phyloP scores from a whole-genome alignment of 2,113 vertebrate genomes.

The Hypomesus transpacificus region DNA sequence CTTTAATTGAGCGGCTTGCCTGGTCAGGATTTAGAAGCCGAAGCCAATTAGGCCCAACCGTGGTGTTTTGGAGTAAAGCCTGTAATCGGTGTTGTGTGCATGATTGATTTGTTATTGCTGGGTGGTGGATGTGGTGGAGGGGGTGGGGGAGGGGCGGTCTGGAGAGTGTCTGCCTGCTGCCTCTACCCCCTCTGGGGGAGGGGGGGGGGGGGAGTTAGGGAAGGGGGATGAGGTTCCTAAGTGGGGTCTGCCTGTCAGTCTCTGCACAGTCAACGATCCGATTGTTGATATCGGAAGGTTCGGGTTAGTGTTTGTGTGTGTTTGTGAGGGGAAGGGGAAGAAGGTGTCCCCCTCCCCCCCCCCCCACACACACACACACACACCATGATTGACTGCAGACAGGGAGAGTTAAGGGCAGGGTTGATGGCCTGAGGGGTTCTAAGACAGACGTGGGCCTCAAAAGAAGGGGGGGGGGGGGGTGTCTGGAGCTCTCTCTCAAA shows the following conservation, averaged over 20 bases:
- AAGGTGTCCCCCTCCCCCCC: too few species aligned
- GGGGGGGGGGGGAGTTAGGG: background rate
- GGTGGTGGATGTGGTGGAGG: background rate
- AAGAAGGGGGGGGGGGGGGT: background rate
- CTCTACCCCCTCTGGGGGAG: too few species aligned
- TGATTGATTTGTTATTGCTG: conserved; percentile 6
- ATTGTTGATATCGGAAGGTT: too few species aligned
- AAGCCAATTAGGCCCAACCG: conserved; percentile 5
- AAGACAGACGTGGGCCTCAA: background rate
- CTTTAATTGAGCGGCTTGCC: conserved; percentile 2
- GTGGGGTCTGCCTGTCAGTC: background rate
- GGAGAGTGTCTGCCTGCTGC: background rate
- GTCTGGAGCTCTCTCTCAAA: conserved; percentile 5
- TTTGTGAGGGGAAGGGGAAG: too few species aligned
- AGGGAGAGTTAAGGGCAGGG: background rate
- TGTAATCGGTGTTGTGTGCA: conserved; percentile 2
- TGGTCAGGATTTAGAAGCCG: background rate
- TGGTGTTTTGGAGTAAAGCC: background rate
- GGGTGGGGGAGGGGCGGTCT: background rate
- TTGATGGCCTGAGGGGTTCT: background rate
- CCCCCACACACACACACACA: background rate
- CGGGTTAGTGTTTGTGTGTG: too few species aligned
- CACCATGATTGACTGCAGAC: background rate
- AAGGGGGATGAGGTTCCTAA: background rate
- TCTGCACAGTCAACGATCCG: too few species aligned